A percentile compares a stretch with the other conserved stretches of the same genome.
phyloP scores from a whole-genome alignment of 2,888 invertebrate genomes.

The Spilarctia lutea region DNA sequence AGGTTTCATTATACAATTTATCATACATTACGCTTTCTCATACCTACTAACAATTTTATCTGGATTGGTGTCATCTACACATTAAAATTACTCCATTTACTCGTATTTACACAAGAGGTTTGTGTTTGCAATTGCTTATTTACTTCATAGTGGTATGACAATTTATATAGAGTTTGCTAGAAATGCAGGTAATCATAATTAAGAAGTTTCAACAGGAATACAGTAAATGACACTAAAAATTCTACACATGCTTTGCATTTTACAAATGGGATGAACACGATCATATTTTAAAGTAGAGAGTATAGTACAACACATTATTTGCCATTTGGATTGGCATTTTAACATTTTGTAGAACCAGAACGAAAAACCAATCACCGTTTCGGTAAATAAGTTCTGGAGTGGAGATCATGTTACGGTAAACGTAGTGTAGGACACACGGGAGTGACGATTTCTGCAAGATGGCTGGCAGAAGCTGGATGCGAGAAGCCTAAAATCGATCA shows the following conservation, averaged over 20 bases:
- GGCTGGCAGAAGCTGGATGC: too few relatives aligned
- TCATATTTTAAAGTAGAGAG: not conserved
- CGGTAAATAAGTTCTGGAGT: too few relatives aligned
- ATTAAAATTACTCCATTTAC: conserved; percentile 29
- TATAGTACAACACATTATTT: not conserved
- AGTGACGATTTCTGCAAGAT: too few relatives aligned
- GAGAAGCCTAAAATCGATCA: too few relatives aligned
- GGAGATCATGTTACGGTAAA: too few relatives aligned
- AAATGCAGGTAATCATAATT: not conserved
- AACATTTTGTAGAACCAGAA: too few relatives aligned
- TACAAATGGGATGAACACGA: not conserved
- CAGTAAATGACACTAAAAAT: not conserved
- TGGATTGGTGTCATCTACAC: conserved; percentile 14
- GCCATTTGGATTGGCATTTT: not conserved
- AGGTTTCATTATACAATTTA: not conserved
- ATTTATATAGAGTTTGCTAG: not conserved
- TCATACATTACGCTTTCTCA: conserved; percentile 19
- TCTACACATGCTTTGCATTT: not conserved
- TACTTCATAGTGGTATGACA: conserved; percentile 21
- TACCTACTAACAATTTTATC: conserved; percentile 15
- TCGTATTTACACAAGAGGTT: conserved; percentile 29
- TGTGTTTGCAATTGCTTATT: conserved; percentile 27
- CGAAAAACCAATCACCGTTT: too few relatives aligned
- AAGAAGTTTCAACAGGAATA: not conserved
- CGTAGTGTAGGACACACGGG: too few relatives aligned